phyloP scores from a whole-genome alignment of 2,888 invertebrate genomes.

The Sialis lutaria region DNA sequence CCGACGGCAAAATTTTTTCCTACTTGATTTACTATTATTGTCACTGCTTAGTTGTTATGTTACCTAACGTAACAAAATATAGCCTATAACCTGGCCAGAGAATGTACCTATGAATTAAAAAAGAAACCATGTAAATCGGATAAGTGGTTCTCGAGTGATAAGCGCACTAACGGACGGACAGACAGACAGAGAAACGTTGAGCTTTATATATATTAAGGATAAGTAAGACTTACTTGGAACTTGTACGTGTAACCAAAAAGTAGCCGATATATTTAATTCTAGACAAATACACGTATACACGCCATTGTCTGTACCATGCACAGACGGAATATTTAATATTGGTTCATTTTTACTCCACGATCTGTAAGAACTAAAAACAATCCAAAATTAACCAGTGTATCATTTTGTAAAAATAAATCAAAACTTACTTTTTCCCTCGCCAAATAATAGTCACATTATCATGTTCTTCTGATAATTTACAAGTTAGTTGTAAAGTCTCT shows the following conservation, averaged over 20 bases:
- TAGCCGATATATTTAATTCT: constrained; percentile 1
- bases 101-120: no score
- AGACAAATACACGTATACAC: constrained; percentile 1
- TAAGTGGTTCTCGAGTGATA: no score
- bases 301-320: constrained; percentile 2
- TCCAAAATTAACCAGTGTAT: not conserved
- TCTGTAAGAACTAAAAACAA: constrained; percentile 4
- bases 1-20: no score
- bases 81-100: no score
- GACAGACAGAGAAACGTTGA: no score
- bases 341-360: constrained; percentile 2
- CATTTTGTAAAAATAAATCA: not conserved
- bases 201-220: no score
- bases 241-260: constrained; percentile 1
- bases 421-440: not conserved
- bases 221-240: not conserved
- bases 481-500: constrained; percentile 2
- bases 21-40: no score
- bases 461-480: constrained; percentile 2
- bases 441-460: not conserved
- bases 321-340: constrained; percentile 1
- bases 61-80: no score
- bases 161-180: no score
- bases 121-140: no score
- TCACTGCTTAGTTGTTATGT: no score